Percentiles rank a stretch among this genome's conserved stretches.
These are phyloP conservation scores for Grallaria varia DNA, from an alignment of 2,113 vertebrate species.

Conservation along the genomic window DNA sequence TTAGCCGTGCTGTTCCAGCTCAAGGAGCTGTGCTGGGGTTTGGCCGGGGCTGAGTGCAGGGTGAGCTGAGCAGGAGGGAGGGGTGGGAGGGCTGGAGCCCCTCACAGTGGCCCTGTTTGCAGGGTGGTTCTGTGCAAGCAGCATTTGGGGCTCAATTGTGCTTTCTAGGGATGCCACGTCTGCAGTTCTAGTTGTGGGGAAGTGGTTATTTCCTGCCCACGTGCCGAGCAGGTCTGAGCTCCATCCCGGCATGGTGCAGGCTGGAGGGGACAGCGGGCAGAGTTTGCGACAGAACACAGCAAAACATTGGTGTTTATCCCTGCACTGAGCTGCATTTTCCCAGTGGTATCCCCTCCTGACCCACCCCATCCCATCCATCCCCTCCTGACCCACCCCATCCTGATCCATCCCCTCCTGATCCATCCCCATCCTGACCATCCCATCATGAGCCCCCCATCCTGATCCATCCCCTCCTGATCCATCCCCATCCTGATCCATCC, in stretches of 20 bases:
- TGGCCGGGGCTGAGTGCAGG: not conserved
- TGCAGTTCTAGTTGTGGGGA: not conserved
- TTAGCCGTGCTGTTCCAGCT: not conserved
- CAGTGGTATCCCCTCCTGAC: rapidly evolving
- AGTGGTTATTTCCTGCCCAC: not conserved
- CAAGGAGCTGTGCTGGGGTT: rapidly evolving
- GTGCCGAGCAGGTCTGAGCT: not conserved
- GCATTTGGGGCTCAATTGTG: rapidly evolving
- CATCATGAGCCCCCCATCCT: too few species aligned
- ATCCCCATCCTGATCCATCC: too few species aligned
- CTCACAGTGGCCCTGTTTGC: not conserved
- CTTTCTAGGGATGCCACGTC: not conserved
- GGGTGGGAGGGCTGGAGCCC: rapidly evolving
- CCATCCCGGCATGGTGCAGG: rapidly evolving
- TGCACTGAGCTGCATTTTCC: rapidly evolving
- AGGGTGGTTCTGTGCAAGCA: not conserved
- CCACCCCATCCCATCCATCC: too few species aligned
- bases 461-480: too few species aligned
- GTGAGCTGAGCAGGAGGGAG: not conserved
- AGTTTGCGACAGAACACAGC: not conserved
- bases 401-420: too few species aligned
- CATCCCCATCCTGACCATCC: too few species aligned
- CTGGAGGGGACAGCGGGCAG: not conserved
- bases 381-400: too few species aligned
- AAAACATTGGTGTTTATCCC: rapidly evolving